phyloP scores from a whole-genome alignment of 2,113 vertebrate species.

The Nicator chloris region DNA sequence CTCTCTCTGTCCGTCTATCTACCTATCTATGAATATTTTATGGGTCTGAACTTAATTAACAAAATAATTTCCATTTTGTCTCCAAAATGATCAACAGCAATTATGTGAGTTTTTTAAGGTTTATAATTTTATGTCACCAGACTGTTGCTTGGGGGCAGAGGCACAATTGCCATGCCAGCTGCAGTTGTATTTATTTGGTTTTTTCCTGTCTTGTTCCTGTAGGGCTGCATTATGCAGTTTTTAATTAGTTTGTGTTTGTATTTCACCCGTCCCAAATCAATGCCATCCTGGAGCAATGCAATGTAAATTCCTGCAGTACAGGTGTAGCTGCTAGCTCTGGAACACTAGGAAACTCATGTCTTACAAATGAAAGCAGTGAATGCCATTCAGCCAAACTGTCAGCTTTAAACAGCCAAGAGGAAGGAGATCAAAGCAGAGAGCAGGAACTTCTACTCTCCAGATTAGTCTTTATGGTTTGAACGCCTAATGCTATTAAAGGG shows the following conservation, averaged over 20 bases:
- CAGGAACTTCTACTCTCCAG: constrained; percentile 74
- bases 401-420: constrained; percentile 77
- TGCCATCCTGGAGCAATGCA: constrained; percentile 75
- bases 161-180: constrained; percentile 73
- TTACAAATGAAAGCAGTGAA: constrained; percentile 79
- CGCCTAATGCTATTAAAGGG: constrained; percentile 73
- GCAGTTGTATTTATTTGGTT: constrained; percentile 74
- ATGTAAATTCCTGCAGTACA: constrained; percentile 80
- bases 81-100: constrained; percentile 53
- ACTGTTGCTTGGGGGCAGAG: constrained; percentile 71
- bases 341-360: constrained; percentile 76
- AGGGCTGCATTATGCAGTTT: constrained; percentile 79
- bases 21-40: constrained; percentile 65
- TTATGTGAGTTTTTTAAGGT: constrained; percentile 58
- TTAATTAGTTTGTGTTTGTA: constrained; percentile 82
- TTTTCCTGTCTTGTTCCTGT: constrained; percentile 74
- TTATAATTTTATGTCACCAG: constrained; percentile 75
- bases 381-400: constrained; percentile 78
- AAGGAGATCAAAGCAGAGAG: constrained; percentile 78
- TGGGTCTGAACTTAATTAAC: constrained; percentile 71
- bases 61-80: constrained; percentile 68
- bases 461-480: constrained; percentile 72
- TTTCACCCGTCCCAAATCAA: constrained; percentile 79
- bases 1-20: constrained; percentile 1
- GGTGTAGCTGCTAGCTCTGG: constrained; percentile 79